These are phyloP conservation scores for Hemitrygon akajei DNA, from an alignment of 2,797 vertebrate species.

Conservation along the genomic window DNA sequence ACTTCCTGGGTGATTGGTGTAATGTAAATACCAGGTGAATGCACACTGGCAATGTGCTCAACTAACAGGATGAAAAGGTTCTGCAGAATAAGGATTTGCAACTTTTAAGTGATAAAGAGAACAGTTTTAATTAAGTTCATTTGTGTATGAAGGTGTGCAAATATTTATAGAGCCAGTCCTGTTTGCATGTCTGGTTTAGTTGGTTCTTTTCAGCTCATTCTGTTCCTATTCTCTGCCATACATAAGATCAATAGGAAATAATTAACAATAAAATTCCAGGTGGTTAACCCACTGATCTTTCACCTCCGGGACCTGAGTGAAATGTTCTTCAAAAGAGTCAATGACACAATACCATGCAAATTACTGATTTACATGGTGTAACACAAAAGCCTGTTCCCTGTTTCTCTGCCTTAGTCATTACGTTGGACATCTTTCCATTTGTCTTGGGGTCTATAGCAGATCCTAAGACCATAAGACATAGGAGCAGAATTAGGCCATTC, in stretches of 20 bases:
- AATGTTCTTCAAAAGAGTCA: not conserved
- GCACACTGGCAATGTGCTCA: not conserved
- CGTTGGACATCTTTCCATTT: too few species aligned
- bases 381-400: too few species aligned
- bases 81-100: not conserved
- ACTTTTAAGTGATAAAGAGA: constrained; percentile 1
- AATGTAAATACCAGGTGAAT: not conserved
- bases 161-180: constrained; percentile 3
- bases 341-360: not conserved
- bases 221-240: not conserved
- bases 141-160: not conserved
- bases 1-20: not conserved
- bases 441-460: too few species aligned
- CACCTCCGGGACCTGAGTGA: not conserved
- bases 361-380: not conserved
- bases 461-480: too few species aligned
- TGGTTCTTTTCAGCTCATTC: not conserved
- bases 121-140: constrained; percentile 7
- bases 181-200: not conserved
- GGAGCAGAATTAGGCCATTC: too few species aligned
- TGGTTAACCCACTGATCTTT: constrained; percentile 1
- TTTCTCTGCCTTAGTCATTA: too few species aligned
- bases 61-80: not conserved
- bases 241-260: not conserved
- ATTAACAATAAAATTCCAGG: not conserved